phyloP scores from a whole-genome alignment of 2,888 invertebrate genomes.

The Andrena bucephala region DNA sequence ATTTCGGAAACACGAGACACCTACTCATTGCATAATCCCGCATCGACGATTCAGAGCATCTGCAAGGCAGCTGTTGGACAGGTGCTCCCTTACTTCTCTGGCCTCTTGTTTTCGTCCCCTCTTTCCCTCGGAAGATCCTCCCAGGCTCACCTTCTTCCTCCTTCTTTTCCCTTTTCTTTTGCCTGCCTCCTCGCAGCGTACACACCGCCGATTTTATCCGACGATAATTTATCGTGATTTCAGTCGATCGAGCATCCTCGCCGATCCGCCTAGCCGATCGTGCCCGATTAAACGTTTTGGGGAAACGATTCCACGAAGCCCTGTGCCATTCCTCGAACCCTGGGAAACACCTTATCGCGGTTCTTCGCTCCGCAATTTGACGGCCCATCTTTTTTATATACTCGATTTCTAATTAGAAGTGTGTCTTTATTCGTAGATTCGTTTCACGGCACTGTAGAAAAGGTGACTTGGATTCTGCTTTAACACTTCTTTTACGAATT shows the following conservation, averaged over 20 bases:
- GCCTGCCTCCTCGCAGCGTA: constrained; percentile 39
- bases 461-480: neutral
- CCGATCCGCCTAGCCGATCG: constrained; percentile 27
- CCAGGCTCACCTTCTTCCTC: constrained; percentile 32
- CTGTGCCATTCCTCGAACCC: neutral
- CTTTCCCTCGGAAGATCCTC: constrained; percentile 35
- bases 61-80: constrained; percentile 72
- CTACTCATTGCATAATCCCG: constrained; percentile 68
- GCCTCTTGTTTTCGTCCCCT: constrained; percentile 57
- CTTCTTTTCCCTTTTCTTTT: constrained; percentile 31
- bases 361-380: neutral
- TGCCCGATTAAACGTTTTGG: constrained; percentile 51
- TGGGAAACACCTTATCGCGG: neutral
- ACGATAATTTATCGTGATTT: constrained; percentile 74
- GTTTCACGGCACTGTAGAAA: too few relatives aligned
- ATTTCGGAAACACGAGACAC: constrained; percentile 61
- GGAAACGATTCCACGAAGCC: constrained; percentile 37
- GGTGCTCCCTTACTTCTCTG: constrained; percentile 67
- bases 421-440: too few relatives aligned
- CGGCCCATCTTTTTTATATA: neutral
- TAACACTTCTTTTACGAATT: neutral
- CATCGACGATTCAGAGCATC: constrained; percentile 59
- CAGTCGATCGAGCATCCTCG: constrained; percentile 38
- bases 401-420: too few relatives aligned
- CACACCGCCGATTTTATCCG: constrained; percentile 68